phyloP scores from a whole-genome alignment of 1,140 invertebrate genomes.

The Wasmannia auropunctata region DNA sequence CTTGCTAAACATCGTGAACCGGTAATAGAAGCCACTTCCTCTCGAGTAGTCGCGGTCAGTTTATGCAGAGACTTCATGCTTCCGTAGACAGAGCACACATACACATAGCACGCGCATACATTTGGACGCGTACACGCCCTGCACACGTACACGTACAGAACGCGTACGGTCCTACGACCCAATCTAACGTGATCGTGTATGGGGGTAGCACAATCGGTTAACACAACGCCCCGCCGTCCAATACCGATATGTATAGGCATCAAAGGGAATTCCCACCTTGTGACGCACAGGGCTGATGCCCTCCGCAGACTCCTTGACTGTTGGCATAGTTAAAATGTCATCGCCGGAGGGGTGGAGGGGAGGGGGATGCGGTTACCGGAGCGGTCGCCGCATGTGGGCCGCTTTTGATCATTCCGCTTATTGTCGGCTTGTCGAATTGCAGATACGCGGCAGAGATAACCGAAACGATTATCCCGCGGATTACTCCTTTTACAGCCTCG shows the following conservation, averaged over 20 bases:
- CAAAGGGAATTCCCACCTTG: conserved; percentile 69
- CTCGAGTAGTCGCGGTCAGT: conserved; percentile 63
- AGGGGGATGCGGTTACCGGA: conserved; percentile 4
- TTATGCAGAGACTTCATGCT: conserved; percentile 65
- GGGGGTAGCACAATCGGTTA: conserved; percentile 56
- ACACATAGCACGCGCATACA: too few species aligned
- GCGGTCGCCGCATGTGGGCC: conserved; percentile 1
- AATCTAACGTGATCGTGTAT: background rate
- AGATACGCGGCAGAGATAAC: background rate
- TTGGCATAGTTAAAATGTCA: conserved; percentile 74
- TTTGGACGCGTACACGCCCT: background rate
- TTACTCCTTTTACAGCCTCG: background rate
- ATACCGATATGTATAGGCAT: conserved; percentile 51
- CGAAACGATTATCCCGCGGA: background rate
- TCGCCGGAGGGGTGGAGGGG: too few species aligned
- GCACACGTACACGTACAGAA: background rate
- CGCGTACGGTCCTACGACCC: background rate
- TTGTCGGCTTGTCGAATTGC: conserved; percentile 6
- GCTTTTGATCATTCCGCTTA: conserved; percentile 43
- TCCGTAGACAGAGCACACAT: conserved; percentile 31
- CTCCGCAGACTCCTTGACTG: conserved; percentile 51
- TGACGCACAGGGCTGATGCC: conserved; percentile 50
- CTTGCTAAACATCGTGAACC: conserved; percentile 49
- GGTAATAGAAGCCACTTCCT: conserved; percentile 61
- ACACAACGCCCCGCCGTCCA: conserved; percentile 49